Percentiles rank a stretch among this genome's conserved stretches.
Evolutionary conservation across 2,113 vertebrate species (phyloP).

Genomic region (Pelecanoides urinatrix): DNA sequence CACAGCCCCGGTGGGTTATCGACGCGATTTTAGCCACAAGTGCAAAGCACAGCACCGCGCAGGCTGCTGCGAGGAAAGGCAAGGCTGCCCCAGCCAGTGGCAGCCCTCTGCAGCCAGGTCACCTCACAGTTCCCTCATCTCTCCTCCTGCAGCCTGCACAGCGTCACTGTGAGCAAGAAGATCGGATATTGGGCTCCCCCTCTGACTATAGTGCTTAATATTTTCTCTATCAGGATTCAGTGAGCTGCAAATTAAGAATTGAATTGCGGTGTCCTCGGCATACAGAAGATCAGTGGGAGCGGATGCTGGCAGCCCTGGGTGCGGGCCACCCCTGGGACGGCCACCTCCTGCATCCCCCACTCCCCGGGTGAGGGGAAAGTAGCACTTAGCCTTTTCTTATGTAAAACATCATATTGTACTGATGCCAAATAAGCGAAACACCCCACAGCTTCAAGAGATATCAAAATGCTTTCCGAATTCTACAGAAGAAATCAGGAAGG

Average conservation of each 20-base stretch:
- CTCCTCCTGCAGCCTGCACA: background rate
- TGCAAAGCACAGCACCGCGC: fast-evolving
- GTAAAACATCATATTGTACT: background rate
- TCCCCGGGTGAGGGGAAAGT: background rate
- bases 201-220: background rate
- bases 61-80: background rate
- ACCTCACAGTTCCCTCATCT: too few relatives aligned
- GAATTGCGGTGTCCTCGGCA: fast-evolving
- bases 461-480: background rate
- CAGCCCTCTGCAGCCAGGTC: background rate
- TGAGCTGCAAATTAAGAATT: background rate
- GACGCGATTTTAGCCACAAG: background rate
- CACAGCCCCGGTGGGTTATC: background rate
- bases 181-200: background rate
- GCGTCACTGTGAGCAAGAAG: background rate
- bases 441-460: background rate
- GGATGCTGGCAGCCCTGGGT: background rate
- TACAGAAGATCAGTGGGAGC: background rate
- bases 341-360: fast-evolving
- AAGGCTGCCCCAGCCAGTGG: too few relatives aligned
- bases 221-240: background rate
- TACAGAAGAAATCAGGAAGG: background rate
- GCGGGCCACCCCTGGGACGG: fast-evolving
- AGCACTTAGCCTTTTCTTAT: background rate
- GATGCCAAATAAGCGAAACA: background rate